Conservation (phyloP, 2,797 vertebrate genomes). For the Todus mexicanus region DNA sequence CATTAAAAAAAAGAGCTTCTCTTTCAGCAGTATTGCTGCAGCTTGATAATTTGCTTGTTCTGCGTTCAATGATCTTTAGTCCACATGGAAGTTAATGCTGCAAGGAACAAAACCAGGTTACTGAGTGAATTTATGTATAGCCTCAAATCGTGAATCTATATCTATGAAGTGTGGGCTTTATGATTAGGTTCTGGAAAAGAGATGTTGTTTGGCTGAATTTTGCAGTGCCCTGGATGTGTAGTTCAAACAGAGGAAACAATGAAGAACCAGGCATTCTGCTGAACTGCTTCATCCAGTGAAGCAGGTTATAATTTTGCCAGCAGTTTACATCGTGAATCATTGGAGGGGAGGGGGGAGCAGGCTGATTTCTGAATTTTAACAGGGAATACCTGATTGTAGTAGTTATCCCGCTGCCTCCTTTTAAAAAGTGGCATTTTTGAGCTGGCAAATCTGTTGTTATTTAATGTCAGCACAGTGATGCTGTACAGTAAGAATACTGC, state of each 20-base stretch:
- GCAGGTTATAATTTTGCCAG: constrained; percentile 40
- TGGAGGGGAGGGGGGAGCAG: background rate
- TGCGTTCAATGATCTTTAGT: constrained; percentile 35
- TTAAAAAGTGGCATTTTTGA: background rate
- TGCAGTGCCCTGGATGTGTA: background rate
- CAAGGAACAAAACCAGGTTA: constrained; percentile 61
- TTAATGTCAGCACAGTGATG: constrained; percentile 11
- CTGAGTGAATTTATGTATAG: constrained; percentile 22
- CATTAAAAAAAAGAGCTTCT: background rate
- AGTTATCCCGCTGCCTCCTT: background rate
- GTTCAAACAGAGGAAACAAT: background rate
- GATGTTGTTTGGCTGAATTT: background rate
- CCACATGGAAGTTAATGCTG: constrained; percentile 44
- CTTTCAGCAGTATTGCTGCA: constrained; percentile 40
- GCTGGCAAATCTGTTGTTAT: background rate
- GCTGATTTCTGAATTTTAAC: constrained; percentile 18
- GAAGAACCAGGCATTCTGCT: constrained; percentile 38
- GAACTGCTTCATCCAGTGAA: constrained; percentile 18
- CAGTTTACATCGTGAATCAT: constrained; percentile 15
- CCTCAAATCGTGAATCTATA: background rate
- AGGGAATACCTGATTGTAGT: background rate
- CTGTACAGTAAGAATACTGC: background rate
- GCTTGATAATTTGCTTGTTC: constrained; percentile 45
- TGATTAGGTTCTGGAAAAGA: background rate
- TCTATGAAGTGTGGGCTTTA: background rate